Conservation (phyloP, 2,797 vertebrate genomes). For the Anguilla obscura region DNA sequence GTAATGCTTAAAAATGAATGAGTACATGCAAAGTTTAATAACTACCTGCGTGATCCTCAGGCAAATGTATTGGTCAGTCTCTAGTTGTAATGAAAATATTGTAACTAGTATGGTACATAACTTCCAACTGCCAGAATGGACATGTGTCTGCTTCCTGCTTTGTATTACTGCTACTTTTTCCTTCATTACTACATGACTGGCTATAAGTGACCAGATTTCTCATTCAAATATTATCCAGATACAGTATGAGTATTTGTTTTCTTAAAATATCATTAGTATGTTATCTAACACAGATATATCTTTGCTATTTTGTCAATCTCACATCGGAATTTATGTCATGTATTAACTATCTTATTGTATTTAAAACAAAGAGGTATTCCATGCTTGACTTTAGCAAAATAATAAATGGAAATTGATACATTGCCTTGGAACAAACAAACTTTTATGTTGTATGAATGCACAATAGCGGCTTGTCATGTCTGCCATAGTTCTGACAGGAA, state of each 20-base stretch:
- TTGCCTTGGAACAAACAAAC: conserved; percentile 1
- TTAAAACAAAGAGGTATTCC: not conserved
- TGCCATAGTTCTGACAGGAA: conserved; percentile 61
- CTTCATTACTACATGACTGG: no score
- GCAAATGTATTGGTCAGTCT: no score
- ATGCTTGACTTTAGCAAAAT: not conserved
- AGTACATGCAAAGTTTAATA: no score
- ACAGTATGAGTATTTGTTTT: not conserved
- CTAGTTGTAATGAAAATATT: no score
- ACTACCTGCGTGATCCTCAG: no score
- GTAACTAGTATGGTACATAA: no score
- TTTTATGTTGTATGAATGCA: conserved; percentile 44
- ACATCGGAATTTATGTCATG: not conserved
- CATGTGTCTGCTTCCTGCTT: no score
- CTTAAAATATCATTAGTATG: not conserved
- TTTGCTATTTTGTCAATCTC: not conserved
- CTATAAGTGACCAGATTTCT: no score
- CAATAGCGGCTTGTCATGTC: conserved; percentile 52
- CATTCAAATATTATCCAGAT: not conserved
- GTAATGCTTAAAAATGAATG: no score
- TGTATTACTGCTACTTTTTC: no score
- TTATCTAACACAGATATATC: not conserved
- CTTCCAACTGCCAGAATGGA: no score
- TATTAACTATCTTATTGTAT: not conserved
- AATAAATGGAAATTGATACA: not conserved